Conservation (phyloP, 1,140 invertebrate species). For the Antheraea mylitta region DNA sequence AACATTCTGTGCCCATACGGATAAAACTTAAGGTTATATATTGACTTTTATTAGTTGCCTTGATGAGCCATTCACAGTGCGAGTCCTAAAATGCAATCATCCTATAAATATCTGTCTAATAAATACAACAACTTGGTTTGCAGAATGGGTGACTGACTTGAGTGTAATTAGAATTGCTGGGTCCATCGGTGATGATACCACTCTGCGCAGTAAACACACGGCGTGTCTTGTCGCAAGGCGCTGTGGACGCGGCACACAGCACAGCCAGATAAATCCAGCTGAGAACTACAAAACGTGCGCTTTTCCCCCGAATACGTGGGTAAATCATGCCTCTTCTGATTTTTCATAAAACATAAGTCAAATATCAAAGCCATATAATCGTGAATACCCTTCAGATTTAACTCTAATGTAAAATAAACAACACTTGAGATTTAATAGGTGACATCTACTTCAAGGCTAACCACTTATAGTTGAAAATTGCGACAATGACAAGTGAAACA, state of each 20-base stretch:
- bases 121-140: not conserved
- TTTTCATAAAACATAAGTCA: conserved; percentile 71
- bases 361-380: conserved; percentile 77
- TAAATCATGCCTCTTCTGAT: conserved; percentile 75
- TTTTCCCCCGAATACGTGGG: conserved; percentile 71
- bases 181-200: conserved; percentile 95
- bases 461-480: conserved; percentile 59
- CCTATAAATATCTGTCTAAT: conserved; percentile 15
- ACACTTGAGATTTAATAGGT: conserved; percentile 67
- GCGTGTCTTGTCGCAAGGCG: conserved; percentile 88
- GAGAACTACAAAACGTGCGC: conserved; percentile 69
- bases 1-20: conserved; percentile 94
- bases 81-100: conserved; percentile 81
- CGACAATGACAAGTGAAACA: conserved; percentile 42
- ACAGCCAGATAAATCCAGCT: conserved; percentile 70
- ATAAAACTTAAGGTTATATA: conserved; percentile 94
- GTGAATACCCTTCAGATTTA: conserved; percentile 68
- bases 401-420: conserved; percentile 78
- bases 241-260: conserved; percentile 72
- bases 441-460: conserved; percentile 78
- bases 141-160: conserved; percentile 75
- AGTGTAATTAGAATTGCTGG: conserved; percentile 90
- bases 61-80: conserved; percentile 97
- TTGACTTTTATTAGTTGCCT: conserved; percentile 88
- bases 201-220: conserved; percentile 88